phyloP scores from a whole-genome alignment of 2,888 invertebrate species.

The Cetonia aurata region DNA sequence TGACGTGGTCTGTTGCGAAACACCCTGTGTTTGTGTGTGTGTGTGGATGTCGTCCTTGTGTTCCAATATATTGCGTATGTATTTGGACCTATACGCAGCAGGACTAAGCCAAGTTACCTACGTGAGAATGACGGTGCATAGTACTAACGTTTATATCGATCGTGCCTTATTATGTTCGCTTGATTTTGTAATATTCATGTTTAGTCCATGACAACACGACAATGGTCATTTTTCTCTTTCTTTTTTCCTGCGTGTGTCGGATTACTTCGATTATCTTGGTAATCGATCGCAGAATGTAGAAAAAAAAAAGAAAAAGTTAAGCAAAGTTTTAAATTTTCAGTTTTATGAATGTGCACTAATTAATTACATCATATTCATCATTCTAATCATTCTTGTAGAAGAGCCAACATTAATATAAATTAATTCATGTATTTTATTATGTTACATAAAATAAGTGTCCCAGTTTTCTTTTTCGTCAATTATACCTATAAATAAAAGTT shows the following conservation, averaged over 20 bases:
- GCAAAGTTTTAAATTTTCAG: too few species aligned
- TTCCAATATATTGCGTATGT: neutral
- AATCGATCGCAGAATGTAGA: neutral
- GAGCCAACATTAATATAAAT: too few species aligned
- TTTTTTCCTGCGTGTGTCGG: conserved; percentile 7
- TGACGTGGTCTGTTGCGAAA: conserved; percentile 17
- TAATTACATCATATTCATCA: too few species aligned
- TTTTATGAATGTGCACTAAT: too few species aligned
- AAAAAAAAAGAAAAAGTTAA: neutral
- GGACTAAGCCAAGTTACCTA: conserved; percentile 13
- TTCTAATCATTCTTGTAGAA: too few species aligned
- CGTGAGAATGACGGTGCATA: conserved; percentile 35
- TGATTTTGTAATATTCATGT: conserved; percentile 37
- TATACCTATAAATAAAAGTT: too few species aligned
- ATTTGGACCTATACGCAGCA: neutral
- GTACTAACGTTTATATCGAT: conserved; percentile 26
- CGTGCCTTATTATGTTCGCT: conserved; percentile 26
- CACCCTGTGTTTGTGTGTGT: conserved; percentile 19
- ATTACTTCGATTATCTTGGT: neutral
- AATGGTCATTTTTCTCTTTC: conserved; percentile 8
- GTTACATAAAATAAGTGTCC: too few species aligned
- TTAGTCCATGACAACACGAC: conserved; percentile 24
- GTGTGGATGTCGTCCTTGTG: neutral
- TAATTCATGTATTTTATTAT: too few species aligned
- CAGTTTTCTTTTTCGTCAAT: too few species aligned